These are phyloP conservation scores for Anastrepha obliqua DNA, from an alignment of 1,140 invertebrate species.

Conservation along the genomic window DNA sequence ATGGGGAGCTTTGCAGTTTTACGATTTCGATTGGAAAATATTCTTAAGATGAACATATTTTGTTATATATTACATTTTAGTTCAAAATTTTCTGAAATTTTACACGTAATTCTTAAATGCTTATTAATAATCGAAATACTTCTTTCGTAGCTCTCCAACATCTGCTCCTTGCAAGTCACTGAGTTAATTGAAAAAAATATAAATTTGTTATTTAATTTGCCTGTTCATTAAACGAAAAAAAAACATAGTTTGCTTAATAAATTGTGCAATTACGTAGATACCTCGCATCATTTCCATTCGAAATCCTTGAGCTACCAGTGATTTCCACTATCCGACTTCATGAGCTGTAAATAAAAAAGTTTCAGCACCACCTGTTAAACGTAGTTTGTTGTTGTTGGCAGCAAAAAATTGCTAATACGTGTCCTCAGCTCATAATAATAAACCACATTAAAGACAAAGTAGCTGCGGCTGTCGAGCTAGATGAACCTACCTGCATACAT, in stretches of 20 bases:
- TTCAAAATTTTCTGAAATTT: too few relatives aligned
- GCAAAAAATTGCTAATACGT: slow-evolving; percentile 56
- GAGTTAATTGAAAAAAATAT: too few relatives aligned
- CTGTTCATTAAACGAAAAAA: background rate
- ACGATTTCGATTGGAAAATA: too few relatives aligned
- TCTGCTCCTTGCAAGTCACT: too few relatives aligned
- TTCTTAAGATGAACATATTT: too few relatives aligned
- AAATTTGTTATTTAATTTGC: too few relatives aligned
- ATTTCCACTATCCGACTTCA: background rate
- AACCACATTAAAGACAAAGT: slow-evolving; percentile 58
- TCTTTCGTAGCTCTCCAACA: too few relatives aligned
- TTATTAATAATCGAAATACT: too few relatives aligned
- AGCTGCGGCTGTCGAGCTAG: slow-evolving; percentile 9
- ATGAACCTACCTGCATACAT: slow-evolving; percentile 19
- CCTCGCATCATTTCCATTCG: background rate
- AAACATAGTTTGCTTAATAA: background rate
- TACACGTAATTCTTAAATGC: too few relatives aligned
- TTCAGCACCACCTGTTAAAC: slow-evolving; percentile 30
- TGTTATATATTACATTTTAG: too few relatives aligned
- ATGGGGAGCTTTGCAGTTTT: too few relatives aligned
- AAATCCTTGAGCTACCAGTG: slow-evolving; percentile 20
- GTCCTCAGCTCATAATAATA: slow-evolving; percentile 58
- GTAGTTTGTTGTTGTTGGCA: background rate
- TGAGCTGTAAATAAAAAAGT: slow-evolving; percentile 1
- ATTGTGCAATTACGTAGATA: background rate